phyloP scores from a whole-genome alignment of 2,797 vertebrate genomes.

The Nannoperca obscura region DNA sequence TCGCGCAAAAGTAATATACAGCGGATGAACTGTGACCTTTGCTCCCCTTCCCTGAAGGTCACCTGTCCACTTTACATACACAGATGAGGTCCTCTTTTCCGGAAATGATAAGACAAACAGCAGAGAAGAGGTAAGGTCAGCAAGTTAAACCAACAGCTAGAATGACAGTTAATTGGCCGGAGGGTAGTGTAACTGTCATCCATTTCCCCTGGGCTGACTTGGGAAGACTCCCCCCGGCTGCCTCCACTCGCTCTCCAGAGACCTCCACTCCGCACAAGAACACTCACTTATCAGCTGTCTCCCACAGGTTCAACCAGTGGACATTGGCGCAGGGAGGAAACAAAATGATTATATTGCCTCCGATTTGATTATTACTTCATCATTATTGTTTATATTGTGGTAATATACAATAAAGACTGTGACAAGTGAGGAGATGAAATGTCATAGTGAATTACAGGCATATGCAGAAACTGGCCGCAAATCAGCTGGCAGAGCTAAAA shows the following conservation, averaged over 20 bases:
- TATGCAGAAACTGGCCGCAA: slow-evolving; percentile 80
- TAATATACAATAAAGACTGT: slow-evolving; percentile 81
- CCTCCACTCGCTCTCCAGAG: slow-evolving; percentile 70
- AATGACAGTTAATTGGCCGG: slow-evolving; percentile 88
- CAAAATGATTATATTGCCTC: slow-evolving; percentile 78
- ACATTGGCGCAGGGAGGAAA: slow-evolving; percentile 66
- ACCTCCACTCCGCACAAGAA: slow-evolving; percentile 65
- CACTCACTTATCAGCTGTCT: slow-evolving; percentile 82
- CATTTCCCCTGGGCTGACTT: slow-evolving; percentile 81
- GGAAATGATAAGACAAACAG: slow-evolving; percentile 88
- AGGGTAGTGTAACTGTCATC: slow-evolving; percentile 88
- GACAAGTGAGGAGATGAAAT: slow-evolving; percentile 83
- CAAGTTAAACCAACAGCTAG: slow-evolving; percentile 90
- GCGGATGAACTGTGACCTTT: slow-evolving; percentile 85
- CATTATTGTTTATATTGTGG: slow-evolving; percentile 83
- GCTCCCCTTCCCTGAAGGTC: slow-evolving; percentile 83
- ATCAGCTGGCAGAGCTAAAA: slow-evolving; percentile 82
- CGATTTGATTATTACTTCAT: slow-evolving; percentile 83
- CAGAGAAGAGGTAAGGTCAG: slow-evolving; percentile 84
- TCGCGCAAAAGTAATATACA: slow-evolving; percentile 84
- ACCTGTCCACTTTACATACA: slow-evolving; percentile 86
- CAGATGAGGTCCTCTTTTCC: slow-evolving; percentile 85
- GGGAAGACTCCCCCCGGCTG: slow-evolving; percentile 72
- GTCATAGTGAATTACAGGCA: slow-evolving; percentile 86
- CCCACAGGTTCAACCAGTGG: slow-evolving; percentile 85